These are phyloP conservation scores for Acanthurus tractus DNA, from an alignment of 2,797 vertebrate species.

Conservation along the genomic window DNA sequence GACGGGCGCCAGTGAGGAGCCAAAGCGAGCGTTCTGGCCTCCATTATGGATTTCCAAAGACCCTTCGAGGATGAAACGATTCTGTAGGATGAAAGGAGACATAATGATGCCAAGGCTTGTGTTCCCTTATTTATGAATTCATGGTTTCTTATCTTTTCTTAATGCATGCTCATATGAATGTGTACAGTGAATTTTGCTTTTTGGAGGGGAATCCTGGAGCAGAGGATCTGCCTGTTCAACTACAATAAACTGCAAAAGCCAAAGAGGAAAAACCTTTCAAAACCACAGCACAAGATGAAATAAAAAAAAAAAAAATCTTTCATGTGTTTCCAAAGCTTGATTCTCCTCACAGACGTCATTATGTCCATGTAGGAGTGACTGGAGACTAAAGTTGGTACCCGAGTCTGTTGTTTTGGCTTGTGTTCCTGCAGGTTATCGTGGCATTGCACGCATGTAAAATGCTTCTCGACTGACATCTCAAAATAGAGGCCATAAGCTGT, in stretches of 20 bases:
- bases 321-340: conserved; percentile 22
- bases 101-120: neutral
- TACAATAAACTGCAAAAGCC: conserved; percentile 2
- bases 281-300: conserved; percentile 11
- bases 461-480: neutral
- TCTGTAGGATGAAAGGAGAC: conserved; percentile 76
- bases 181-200: no score
- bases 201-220: no score
- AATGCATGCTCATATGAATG: neutral
- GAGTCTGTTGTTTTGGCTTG: neutral
- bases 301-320: neutral
- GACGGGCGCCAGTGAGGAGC: conserved; percentile 91
- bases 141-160: neutral
- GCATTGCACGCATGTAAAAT: neutral
- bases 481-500: no score
- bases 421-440: neutral
- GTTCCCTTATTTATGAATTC: neutral
- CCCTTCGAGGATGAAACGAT: conserved; percentile 88
- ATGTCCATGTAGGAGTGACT: neutral
- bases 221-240: neutral
- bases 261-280: conserved; percentile 16
- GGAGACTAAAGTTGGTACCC: neutral
- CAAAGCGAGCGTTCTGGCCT: conserved; percentile 96
- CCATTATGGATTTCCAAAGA: conserved; percentile 88
- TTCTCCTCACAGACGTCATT: neutral